Evolutionary conservation across 2,888 invertebrate genomes (phyloP).

Genomic region (Theretra japonica): DNA sequence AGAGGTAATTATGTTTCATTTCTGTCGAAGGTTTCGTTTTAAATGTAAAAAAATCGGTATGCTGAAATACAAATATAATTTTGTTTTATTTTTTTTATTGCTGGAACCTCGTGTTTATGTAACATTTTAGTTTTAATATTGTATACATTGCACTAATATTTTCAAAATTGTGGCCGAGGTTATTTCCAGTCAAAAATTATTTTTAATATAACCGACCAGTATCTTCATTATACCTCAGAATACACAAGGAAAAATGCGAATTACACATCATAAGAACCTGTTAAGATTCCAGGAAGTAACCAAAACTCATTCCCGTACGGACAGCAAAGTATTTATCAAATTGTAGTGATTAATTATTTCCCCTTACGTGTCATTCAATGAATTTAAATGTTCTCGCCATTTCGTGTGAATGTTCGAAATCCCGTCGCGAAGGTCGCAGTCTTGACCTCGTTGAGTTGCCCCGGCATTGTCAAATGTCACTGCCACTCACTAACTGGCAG

Average conservation of each 20-base stretch:
- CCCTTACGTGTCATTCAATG: background rate
- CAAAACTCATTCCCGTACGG: background rate
- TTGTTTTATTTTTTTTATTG: too few relatives aligned
- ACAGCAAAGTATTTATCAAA: background rate
- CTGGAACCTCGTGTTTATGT: too few relatives aligned
- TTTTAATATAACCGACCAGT: too few relatives aligned
- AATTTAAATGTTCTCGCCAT: background rate
- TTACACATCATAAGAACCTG: background rate
- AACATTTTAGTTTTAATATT: too few relatives aligned
- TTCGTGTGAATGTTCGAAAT: background rate
- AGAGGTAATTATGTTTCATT: too few relatives aligned
- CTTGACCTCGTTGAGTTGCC: slow-evolving; percentile 27
- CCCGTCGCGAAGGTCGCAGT: slow-evolving; percentile 8
- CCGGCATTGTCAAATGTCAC: slow-evolving; percentile 27
- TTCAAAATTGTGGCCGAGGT: too few relatives aligned
- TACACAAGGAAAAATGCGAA: background rate
- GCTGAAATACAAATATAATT: too few relatives aligned
- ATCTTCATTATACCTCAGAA: too few relatives aligned
- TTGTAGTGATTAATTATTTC: slow-evolving; percentile 1
- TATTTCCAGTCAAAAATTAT: too few relatives aligned
- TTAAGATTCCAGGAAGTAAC: background rate
- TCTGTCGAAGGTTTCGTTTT: too few relatives aligned
- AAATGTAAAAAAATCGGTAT: too few relatives aligned
- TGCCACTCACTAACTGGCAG: background rate
- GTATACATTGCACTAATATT: too few relatives aligned